Conservation (phyloP, 2,113 vertebrate genomes). For the Brienomyrus longianalis region DNA sequence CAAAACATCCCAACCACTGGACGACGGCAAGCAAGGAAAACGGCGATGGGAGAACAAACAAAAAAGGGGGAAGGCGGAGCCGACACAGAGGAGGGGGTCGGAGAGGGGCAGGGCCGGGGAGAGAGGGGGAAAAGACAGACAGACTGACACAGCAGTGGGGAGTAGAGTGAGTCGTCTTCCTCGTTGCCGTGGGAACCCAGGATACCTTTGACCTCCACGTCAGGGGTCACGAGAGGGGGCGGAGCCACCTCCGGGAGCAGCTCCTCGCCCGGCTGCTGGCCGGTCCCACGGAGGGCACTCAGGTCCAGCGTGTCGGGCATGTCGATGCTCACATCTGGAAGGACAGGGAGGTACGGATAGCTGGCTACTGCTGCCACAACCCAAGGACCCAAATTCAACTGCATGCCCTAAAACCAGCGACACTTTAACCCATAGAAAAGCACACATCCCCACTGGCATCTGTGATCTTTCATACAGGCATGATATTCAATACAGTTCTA, state of each 20-base stretch:
- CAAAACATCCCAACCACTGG: not conserved
- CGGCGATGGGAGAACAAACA: not conserved
- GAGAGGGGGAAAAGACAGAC: slow-evolving; percentile 71
- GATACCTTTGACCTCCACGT: slow-evolving; percentile 99
- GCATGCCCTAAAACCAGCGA: not conserved
- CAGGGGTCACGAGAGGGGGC: slow-evolving; percentile 90
- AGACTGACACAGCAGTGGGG: slow-evolving; percentile 99
- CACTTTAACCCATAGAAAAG: not conserved
- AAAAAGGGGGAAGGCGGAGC: slow-evolving; percentile 29
- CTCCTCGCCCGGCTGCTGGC: slow-evolving; percentile 90
- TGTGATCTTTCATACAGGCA: not conserved
- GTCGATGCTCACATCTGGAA: slow-evolving; percentile 89
- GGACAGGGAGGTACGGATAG: not conserved
- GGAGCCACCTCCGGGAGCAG: slow-evolving; percentile 95
- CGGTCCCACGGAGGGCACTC: slow-evolving; percentile 74
- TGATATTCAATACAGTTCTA: not conserved
- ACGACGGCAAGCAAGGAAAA: not conserved
- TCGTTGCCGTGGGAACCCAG: slow-evolving; percentile 99
- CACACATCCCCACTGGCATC: not conserved
- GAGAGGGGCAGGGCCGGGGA: slow-evolving; percentile 33
- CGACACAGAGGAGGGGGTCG: slow-evolving; percentile 9
- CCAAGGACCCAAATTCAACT: not conserved
- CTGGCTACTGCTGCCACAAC: not conserved
- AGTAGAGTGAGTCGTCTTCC: slow-evolving; percentile 99
- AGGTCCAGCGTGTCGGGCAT: slow-evolving; percentile 93